Conservation (phyloP, 2,888 invertebrate genomes). For the Caenorhabditis parvicauda region DNA sequence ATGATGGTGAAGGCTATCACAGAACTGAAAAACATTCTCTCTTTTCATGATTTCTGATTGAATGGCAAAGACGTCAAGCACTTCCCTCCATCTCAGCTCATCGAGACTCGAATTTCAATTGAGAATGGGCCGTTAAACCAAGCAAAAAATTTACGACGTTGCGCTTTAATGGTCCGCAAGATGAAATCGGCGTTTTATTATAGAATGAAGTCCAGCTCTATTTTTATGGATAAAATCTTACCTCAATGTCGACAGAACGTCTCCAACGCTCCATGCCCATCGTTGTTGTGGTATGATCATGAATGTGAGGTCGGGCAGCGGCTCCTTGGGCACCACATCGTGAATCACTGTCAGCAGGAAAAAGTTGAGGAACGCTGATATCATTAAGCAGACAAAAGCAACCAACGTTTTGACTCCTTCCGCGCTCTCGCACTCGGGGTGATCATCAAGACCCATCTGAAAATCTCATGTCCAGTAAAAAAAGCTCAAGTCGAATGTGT, state of each 20-base stretch:
- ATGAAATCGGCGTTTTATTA: too few species aligned
- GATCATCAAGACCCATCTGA: background rate
- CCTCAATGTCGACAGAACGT: constrained; percentile 59
- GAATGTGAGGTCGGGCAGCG: constrained; percentile 58
- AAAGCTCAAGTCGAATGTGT: background rate
- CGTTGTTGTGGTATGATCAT: constrained; percentile 58
- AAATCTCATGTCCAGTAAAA: background rate
- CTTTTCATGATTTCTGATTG: background rate
- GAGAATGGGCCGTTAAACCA: background rate
- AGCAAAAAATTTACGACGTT: background rate
- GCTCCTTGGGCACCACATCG: constrained; percentile 55
- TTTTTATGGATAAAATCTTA: too few species aligned
- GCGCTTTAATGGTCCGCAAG: background rate
- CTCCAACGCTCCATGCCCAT: constrained; percentile 62
- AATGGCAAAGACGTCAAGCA: background rate
- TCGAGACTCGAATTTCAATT: background rate
- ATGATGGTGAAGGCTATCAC: constrained; percentile 57
- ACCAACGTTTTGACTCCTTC: constrained; percentile 54
- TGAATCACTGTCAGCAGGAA: constrained; percentile 61
- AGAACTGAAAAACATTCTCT: constrained; percentile 41
- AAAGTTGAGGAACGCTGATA: constrained; percentile 60
- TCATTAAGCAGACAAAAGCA: constrained; percentile 53
- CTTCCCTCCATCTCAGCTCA: background rate
- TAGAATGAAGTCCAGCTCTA: too few species aligned
- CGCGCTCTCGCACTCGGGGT: constrained; percentile 13